A percentile compares a stretch with the other conserved stretches of the same genome.
Conservation (phyloP, 2,888 invertebrate genomes). For the Helicoverpa assulta region DNA sequence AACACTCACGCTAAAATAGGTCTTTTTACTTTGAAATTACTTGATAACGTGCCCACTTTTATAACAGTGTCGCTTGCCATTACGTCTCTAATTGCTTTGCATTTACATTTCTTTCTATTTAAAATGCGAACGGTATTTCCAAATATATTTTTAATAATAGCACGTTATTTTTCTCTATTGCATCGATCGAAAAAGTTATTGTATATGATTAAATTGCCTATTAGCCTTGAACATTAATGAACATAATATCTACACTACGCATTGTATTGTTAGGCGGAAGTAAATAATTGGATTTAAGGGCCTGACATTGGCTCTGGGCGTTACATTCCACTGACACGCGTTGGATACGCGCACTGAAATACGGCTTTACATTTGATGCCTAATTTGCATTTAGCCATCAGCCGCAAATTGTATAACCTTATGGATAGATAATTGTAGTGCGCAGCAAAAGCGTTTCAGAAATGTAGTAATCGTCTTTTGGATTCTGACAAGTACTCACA, state of each 20-base stretch:
- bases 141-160: constrained; percentile 1
- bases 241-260: constrained; percentile 17
- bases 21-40: constrained; percentile 29
- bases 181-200: not conserved
- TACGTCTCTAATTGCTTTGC: constrained; percentile 12
- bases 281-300: constrained; percentile 61
- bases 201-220: constrained; percentile 12
- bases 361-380: no score
- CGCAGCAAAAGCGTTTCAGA: no score
- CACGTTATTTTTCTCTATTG: constrained; percentile 5
- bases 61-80: constrained; percentile 11
- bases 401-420: no score
- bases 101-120: not conserved
- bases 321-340: constrained; percentile 35
- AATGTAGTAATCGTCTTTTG: no score
- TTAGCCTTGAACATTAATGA: constrained; percentile 43
- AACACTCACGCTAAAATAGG: constrained; percentile 20
- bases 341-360: constrained; percentile 16
- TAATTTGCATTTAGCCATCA: no score
- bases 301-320: constrained; percentile 51
- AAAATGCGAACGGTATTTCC: not conserved
- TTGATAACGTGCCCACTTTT: constrained; percentile 15
- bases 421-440: no score
- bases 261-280: constrained; percentile 49
- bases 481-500: no score